phyloP scores from a whole-genome alignment of 1,140 invertebrate species.

The Drosophila ercepeae region DNA sequence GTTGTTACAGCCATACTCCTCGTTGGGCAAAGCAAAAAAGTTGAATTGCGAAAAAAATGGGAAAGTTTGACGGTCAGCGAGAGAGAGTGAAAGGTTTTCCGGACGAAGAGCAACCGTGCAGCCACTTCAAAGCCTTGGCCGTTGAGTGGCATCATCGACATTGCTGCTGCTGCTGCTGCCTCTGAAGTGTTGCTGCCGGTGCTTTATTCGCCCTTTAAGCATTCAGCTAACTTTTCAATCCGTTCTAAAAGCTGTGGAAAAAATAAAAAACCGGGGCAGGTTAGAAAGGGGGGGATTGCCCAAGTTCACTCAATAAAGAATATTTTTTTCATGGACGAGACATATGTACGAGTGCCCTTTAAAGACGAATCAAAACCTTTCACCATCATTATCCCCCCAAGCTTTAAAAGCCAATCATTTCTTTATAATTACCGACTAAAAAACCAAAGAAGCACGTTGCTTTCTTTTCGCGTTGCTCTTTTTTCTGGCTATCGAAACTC shows the following conservation, averaged over 20 bases:
- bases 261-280: background rate
- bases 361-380: too few species aligned
- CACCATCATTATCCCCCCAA: background rate
- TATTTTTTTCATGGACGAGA: background rate
- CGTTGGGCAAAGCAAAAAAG: slow-evolving; percentile 4
- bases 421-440: background rate
- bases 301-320: background rate
- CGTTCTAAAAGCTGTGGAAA: slow-evolving; percentile 1
- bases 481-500: background rate
- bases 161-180: slow-evolving; percentile 21
- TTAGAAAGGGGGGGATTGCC: background rate
- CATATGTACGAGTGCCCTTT: background rate
- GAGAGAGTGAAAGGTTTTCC: slow-evolving; percentile 16
- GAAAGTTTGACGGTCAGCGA: slow-evolving; percentile 23
- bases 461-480: background rate
- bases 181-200: slow-evolving; percentile 34
- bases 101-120: slow-evolving; percentile 6
- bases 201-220: slow-evolving; percentile 46
- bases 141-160: slow-evolving; percentile 47
- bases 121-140: slow-evolving; percentile 45
- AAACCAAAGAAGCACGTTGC: too few species aligned
- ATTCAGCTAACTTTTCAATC: slow-evolving; percentile 46
- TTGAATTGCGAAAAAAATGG: background rate
- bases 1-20: background rate
- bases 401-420: background rate